These are phyloP conservation scores for Anniella stebbinsi DNA, from an alignment of 2,797 vertebrate genomes.

Conservation along the genomic window DNA sequence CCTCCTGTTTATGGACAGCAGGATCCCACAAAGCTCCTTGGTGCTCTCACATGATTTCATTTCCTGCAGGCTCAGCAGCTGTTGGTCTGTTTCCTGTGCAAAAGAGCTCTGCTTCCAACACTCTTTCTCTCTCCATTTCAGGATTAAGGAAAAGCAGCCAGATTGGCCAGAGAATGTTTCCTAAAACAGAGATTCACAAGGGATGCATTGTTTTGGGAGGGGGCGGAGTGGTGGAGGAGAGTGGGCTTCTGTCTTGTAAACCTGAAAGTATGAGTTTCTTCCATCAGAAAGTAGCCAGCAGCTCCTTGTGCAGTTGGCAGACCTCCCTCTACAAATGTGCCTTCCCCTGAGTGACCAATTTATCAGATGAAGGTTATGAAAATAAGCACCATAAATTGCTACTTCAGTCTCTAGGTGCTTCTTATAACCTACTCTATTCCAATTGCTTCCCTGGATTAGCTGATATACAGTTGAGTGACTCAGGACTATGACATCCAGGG, in stretches of 20 bases:
- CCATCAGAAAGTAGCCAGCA: slow-evolving; percentile 8
- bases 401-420: not conserved
- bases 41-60: slow-evolving; percentile 49
- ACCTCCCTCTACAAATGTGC: not conserved
- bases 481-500: not conserved
- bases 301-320: slow-evolving; percentile 1
- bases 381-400: not conserved
- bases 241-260: slow-evolving; percentile 2
- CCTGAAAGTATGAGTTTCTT: not conserved
- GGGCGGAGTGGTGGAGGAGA: too few species aligned
- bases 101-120: slow-evolving; percentile 37
- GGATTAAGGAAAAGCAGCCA: slow-evolving; percentile 36
- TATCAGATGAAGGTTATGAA: not conserved
- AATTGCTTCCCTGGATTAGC: not conserved
- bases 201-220: not conserved
- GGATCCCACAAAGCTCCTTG: slow-evolving; percentile 29
- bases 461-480: too few species aligned
- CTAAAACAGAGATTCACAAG: slow-evolving; percentile 26
- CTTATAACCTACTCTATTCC: not conserved
- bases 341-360: too few species aligned
- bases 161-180: slow-evolving; percentile 15
- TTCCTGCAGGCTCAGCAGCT: slow-evolving; percentile 39
- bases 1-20: slow-evolving; percentile 36
- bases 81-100: slow-evolving; percentile 36
- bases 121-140: slow-evolving; percentile 38